Conservation (phyloP, 2,797 vertebrate species). For the Notoglanidium macrostoma region DNA sequence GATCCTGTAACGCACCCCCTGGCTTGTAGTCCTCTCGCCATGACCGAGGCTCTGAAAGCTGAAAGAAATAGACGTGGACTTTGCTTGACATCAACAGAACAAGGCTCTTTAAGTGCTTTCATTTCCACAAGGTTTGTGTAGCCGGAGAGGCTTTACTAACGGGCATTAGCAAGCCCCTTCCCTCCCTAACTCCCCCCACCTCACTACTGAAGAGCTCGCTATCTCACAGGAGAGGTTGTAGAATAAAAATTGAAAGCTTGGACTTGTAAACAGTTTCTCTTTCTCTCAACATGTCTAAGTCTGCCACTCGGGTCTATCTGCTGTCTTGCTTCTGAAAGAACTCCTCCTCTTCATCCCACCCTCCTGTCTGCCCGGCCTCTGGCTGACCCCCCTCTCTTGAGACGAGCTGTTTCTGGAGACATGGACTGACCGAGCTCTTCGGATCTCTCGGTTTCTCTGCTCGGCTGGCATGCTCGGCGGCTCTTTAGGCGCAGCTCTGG, state of each 20-base stretch:
- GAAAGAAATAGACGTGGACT: conserved; percentile 57
- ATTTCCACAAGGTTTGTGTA: conserved; percentile 49
- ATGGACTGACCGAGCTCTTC: conserved; percentile 31
- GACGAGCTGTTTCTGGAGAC: conserved; percentile 33
- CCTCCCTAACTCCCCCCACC: conserved; percentile 9
- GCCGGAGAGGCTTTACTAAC: conserved; percentile 35
- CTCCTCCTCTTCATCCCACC: conserved; percentile 50
- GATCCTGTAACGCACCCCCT: neutral
- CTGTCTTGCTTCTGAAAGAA: conserved; percentile 52
- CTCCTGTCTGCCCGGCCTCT: conserved; percentile 68
- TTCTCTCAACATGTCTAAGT: conserved; percentile 40
- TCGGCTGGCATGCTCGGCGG: neutral
- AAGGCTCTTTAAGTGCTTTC: conserved; percentile 57
- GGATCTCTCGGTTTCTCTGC: conserved; percentile 33
- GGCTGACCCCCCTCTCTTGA: conserved; percentile 63
- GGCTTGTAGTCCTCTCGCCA: conserved; percentile 14
- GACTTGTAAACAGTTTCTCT: neutral
- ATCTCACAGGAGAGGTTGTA: conserved; percentile 1
- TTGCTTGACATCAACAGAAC: conserved; percentile 55
- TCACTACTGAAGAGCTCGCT: conserved; percentile 14
- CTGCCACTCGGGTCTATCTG: conserved; percentile 58
- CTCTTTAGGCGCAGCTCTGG: conserved; percentile 14
- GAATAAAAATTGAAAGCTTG: neutral
- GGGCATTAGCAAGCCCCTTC: conserved; percentile 48
- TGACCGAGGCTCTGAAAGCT: conserved; percentile 16